phyloP scores from a whole-genome alignment of 2,888 invertebrate species.

The Malachius bipustulatus region DNA sequence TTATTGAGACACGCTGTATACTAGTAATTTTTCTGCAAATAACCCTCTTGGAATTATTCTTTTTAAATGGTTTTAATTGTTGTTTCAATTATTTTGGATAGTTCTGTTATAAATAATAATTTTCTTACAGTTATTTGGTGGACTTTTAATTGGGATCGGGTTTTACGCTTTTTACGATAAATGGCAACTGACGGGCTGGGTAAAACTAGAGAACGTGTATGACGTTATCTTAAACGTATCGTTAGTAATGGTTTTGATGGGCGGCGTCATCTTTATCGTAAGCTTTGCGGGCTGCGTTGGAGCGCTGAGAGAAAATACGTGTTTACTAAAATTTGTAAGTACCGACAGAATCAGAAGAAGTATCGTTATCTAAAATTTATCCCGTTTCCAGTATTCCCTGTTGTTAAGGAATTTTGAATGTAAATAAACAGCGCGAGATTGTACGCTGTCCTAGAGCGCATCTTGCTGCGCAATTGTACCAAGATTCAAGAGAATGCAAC shows the following conservation, averaged over 20 bases:
- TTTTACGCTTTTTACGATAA: constrained; percentile 88
- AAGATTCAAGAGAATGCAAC: too few species aligned
- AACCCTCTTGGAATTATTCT: constrained; percentile 12
- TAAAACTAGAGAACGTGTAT: constrained; percentile 76
- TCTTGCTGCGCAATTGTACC: too few species aligned
- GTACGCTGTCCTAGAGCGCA: too few species aligned
- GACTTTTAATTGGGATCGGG: constrained; percentile 74
- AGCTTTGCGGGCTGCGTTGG: constrained; percentile 92
- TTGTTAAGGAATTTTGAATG: too few species aligned
- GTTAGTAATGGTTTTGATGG: constrained; percentile 78
- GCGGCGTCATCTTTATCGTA: constrained; percentile 82
- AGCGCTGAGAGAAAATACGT: constrained; percentile 82
- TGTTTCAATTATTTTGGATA: constrained; percentile 3
- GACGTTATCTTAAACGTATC: constrained; percentile 86
- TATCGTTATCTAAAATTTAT: too few species aligned
- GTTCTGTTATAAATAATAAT: constrained; percentile 13
- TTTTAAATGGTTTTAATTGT: too few species aligned
- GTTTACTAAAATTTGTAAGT: constrained; percentile 81
- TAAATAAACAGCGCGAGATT: too few species aligned
- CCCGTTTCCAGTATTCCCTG: too few species aligned
- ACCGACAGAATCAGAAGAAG: too few species aligned
- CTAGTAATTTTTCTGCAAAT: neutral
- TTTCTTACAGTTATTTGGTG: constrained; percentile 70
- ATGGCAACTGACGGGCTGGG: constrained; percentile 77
- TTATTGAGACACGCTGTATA: too few species aligned